A percentile compares a stretch with the other conserved stretches of the same genome.
Evolutionary conservation across 2,888 invertebrate species (phyloP).

Genomic region (Agrotis puta): DNA sequence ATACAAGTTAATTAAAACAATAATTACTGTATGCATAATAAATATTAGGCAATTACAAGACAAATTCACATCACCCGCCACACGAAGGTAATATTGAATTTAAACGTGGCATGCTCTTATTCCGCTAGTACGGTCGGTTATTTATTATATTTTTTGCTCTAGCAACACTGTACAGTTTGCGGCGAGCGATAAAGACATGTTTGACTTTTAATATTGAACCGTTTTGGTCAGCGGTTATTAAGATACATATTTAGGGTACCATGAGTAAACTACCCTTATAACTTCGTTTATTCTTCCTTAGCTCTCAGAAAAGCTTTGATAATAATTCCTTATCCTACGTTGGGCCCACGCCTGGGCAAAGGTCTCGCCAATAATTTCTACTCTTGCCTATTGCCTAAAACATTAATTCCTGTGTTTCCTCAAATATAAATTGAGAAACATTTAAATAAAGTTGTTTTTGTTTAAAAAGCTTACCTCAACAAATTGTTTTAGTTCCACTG

Average conservation of each 20-base stretch:
- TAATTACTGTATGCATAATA: conserved; percentile 69
- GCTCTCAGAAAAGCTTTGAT: not conserved
- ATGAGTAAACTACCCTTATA: not conserved
- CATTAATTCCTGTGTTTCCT: no score
- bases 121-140: conserved; percentile 61
- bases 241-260: conserved; percentile 45
- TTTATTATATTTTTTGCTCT: conserved; percentile 69
- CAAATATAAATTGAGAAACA: no score
- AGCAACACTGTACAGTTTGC: conserved; percentile 71
- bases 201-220: conserved; percentile 65
- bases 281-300: not conserved
- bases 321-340: no score
- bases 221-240: conserved; percentile 64
- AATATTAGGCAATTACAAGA: conserved; percentile 66
- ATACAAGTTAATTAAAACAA: conserved; percentile 59
- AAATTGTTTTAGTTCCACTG: conserved; percentile 19
- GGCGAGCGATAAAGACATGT: conserved; percentile 71
- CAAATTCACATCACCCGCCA: conserved; percentile 57
- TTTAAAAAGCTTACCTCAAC: not conserved
- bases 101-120: conserved; percentile 48
- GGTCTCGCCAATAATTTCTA: no score
- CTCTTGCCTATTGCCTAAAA: no score
- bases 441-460: not conserved
- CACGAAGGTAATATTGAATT: conserved; percentile 58
- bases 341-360: no score